phyloP scores from a whole-genome alignment of 2,113 vertebrate genomes.

The Holacanthus passer region DNA sequence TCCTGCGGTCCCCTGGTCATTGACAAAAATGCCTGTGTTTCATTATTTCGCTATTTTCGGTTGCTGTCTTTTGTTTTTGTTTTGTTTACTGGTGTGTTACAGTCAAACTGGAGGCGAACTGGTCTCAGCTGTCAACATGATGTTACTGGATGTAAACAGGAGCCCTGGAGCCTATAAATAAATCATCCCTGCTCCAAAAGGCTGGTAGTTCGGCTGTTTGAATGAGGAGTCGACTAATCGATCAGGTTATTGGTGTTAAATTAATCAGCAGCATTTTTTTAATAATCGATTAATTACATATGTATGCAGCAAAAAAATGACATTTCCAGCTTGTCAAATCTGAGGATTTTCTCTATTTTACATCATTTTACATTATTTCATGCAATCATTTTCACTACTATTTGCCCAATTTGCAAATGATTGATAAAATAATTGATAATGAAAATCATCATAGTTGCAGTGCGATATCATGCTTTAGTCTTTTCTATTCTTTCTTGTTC shows the following conservation, averaged over 20 bases:
- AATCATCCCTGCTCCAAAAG: slow-evolving; percentile 26
- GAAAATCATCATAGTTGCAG: too few relatives aligned
- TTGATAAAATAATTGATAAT: too few relatives aligned
- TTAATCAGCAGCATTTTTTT: not conserved
- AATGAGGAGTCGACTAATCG: not conserved
- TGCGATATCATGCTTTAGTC: too few relatives aligned
- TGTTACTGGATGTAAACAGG: slow-evolving; percentile 20
- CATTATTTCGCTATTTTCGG: slow-evolving; percentile 50
- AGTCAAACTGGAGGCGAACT: slow-evolving; percentile 53
- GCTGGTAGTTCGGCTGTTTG: not conserved
- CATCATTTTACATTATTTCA: not conserved
- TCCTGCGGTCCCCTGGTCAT: slow-evolving; percentile 57
- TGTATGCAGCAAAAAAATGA: not conserved
- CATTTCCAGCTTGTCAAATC: not conserved
- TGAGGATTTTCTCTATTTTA: not conserved
- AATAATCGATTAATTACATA: not conserved
- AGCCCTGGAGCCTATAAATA: slow-evolving; percentile 42
- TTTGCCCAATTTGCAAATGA: not conserved
- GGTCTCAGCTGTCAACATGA: slow-evolving; percentile 35
- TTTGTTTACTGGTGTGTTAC: slow-evolving; percentile 55
- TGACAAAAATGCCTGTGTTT: slow-evolving; percentile 52
- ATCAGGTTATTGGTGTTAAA: not conserved
- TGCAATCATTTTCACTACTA: not conserved
- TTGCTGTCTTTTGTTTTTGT: slow-evolving; percentile 12
- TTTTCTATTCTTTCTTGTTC: not conserved